Percentiles rank a stretch among this genome's conserved stretches.
Evolutionary conservation across 2,888 invertebrate species (phyloP).

Genomic region (Drosophila nr. perissopoda): DNA sequence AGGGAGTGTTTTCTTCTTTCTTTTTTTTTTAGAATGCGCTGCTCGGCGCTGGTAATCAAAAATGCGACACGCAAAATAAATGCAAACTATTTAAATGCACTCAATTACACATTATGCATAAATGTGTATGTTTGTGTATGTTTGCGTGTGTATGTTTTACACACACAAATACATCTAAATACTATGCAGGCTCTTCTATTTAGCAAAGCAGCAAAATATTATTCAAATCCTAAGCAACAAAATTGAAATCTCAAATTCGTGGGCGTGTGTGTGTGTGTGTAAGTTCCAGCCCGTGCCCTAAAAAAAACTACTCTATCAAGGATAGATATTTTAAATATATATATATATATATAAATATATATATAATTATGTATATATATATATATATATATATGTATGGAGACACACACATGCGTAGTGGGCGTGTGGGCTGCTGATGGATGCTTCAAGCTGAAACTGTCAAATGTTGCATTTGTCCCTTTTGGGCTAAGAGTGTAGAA

Average conservation of each 20-base stretch:
- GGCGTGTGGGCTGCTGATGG: constrained; percentile 31
- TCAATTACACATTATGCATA: not conserved
- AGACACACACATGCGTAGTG: constrained; percentile 41
- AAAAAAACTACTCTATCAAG: constrained; percentile 23
- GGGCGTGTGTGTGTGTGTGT: constrained; percentile 29
- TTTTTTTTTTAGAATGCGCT: constrained; percentile 25
- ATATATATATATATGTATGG: constrained; percentile 3
- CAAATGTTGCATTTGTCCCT: constrained; percentile 47
- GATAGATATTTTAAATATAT: too few species aligned
- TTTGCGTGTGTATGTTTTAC: constrained; percentile 3
- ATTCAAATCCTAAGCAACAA: not conserved
- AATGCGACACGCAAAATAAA: constrained; percentile 25
- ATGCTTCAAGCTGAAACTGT: constrained; percentile 33
- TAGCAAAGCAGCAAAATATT: not conserved
- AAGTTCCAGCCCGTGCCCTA: constrained; percentile 9
- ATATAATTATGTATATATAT: constrained; percentile 6
- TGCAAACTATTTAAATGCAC: constrained; percentile 35
- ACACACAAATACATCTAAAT: not conserved
- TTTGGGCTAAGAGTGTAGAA: constrained; percentile 28
- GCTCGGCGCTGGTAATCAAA: not conserved
- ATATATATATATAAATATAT: not conserved
- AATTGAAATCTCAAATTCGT: constrained; percentile 5
- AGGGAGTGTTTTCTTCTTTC: constrained; percentile 48
- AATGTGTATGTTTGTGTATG: not conserved
- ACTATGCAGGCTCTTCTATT: not conserved